A percentile compares a stretch with the other conserved stretches of the same genome.
Conservation (phyloP, 2,888 invertebrate genomes). For the Oligia strigilis region DNA sequence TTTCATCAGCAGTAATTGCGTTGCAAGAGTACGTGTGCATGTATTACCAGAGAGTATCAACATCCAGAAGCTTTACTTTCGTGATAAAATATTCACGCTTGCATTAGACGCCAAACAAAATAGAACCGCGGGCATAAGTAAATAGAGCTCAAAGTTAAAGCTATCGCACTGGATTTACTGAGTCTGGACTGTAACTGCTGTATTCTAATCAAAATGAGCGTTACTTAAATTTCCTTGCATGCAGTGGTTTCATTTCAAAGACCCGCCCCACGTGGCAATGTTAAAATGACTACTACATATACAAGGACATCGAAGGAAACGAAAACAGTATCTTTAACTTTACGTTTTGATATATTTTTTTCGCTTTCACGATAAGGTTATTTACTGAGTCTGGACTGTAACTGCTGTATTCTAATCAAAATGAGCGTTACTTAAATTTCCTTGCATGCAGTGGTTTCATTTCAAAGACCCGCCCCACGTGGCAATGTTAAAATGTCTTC, state of each 20-base stretch:
- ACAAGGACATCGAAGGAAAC: neutral
- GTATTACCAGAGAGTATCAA: slow-evolving; percentile 21
- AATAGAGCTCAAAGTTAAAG: neutral
- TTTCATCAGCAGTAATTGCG: slow-evolving; percentile 72
- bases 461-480: neutral
- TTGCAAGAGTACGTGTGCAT: slow-evolving; percentile 54
- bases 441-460: neutral
- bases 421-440: neutral
- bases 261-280: neutral
- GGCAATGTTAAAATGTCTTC: no score
- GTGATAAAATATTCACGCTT: slow-evolving; percentile 5
- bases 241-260: neutral
- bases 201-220: neutral
- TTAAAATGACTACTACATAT: neutral
- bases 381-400: neutral
- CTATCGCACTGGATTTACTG: neutral
- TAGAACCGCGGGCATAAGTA: neutral
- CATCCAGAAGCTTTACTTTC: slow-evolving; percentile 43
- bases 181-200: neutral
- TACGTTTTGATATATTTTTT: neutral
- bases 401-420: neutral
- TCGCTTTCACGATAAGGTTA: neutral
- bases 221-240: neutral
- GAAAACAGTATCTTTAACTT: neutral
- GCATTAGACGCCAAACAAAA: neutral